Base-by-base conservation (phyloP, 2,113 vertebrate genomes). In the Notarius lentiginosus region DNA sequence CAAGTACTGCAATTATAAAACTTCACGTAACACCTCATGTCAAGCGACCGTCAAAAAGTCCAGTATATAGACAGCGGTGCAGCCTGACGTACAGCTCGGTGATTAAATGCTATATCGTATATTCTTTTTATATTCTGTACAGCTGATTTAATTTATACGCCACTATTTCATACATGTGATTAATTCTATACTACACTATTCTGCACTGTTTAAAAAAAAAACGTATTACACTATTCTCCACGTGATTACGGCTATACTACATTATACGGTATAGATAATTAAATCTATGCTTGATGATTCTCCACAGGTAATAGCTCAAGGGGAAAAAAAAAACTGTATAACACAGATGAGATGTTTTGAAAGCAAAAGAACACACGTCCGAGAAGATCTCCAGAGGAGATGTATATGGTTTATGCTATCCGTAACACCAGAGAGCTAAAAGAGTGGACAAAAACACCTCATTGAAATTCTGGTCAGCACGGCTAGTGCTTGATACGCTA, bases 401-500 rank as follows among this genome's bases (percentile, higher is more conserved):
- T 53, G 27, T 27, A 7, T 34, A 49, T 27, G 58, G 51, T 53
- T 60, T 49, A 77, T 53, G 4, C 47, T 68, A 15, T 58, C 76
- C 79, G 18, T 27, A 70, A 82, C 41, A 80, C 58, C 60, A 83
- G 84, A 81, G 63, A 86, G 81, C 81, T 60, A 61, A 5, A 49
- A 5, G 56, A 83, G 60, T 72, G 55, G 61, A 70, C 49, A 76
- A 81, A 88, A 75, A 27, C 55, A 84, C 63, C 86, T 91, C 82
- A 89, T 89, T 87, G 87, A 88, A 85, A 91, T 91, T 91, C 90
- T 85, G 87, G 83, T 90, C 87, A 89, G 83, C 84, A 49, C 34
- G 87, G 84, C 88, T 89, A 87, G 86, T 81, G 84, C 86, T 30
- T 47, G 51, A 91, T 86, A 91, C 86, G 89, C 89, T 86, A 91